Conservation (phyloP, 2,113 vertebrate species). For the Pseudonaja textilis region DNA sequence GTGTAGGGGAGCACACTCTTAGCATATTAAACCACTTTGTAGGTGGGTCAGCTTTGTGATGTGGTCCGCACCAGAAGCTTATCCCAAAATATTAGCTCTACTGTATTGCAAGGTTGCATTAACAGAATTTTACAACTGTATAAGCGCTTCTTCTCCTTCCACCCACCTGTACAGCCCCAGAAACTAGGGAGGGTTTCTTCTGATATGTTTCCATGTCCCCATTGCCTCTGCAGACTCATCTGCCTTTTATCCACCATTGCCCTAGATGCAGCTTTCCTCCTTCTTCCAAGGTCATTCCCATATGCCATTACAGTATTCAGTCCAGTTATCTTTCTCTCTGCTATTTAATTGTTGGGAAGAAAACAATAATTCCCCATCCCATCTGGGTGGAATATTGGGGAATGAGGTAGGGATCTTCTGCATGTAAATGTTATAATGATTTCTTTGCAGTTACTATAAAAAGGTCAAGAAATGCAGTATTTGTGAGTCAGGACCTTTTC, state of each 20-base stretch:
- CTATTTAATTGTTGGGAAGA: neutral
- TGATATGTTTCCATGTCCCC: neutral
- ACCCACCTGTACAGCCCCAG: neutral
- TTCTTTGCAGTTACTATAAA: neutral
- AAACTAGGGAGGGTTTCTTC: neutral
- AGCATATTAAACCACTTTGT: neutral
- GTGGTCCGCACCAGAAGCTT: neutral
- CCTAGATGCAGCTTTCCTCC: neutral
- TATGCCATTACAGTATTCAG: neutral
- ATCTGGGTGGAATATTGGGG: neutral
- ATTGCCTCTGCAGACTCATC: neutral
- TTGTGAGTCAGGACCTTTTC: neutral
- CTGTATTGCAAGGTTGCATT: neutral
- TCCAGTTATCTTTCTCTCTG: neutral
- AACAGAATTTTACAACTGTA: neutral
- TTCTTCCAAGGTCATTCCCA: neutral
- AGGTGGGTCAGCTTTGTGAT: neutral
- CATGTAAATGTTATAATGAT: neutral
- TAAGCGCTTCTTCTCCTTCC: no score
- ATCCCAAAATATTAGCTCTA: neutral
- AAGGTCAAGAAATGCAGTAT: neutral
- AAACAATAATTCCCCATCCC: neutral
- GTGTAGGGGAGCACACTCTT: neutral
- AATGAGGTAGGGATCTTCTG: neutral
- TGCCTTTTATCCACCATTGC: neutral